A percentile compares a stretch with the other conserved stretches of the same genome.
phyloP scores from a whole-genome alignment of 1,140 invertebrate species.

The Procambarus virginalis region DNA sequence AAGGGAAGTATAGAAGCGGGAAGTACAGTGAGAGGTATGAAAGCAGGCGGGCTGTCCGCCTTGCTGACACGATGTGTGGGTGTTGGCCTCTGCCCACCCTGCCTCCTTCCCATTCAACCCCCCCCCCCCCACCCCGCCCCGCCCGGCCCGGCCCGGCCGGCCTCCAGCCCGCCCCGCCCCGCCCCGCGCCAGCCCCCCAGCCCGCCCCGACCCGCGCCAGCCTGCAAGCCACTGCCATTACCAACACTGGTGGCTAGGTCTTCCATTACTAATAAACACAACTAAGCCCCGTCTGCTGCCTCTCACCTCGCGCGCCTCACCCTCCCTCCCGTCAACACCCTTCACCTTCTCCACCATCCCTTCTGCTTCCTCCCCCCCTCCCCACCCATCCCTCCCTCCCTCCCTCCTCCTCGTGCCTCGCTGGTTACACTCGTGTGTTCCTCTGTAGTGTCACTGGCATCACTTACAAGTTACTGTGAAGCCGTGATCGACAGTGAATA shows the following conservation, averaged over 20 bases:
- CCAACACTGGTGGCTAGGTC: neutral
- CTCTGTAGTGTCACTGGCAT: too few species aligned
- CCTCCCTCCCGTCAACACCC: neutral
- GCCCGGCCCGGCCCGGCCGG: neutral
- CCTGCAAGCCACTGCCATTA: neutral
- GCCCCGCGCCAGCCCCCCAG: neutral
- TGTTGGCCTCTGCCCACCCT: too few species aligned
- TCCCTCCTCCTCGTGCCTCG: too few species aligned
- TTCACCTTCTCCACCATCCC: neutral
- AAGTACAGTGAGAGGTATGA: too few species aligned
- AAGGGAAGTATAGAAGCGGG: too few species aligned
- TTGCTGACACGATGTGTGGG: too few species aligned
- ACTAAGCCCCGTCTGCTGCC: neutral
- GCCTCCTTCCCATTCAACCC: too few species aligned
- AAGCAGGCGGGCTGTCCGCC: too few species aligned
- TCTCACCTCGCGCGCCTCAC: neutral
- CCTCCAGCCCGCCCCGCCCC: neutral
- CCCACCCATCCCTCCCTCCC: neutral
- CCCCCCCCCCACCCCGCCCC: too few species aligned
- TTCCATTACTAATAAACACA: constrained; percentile 1
- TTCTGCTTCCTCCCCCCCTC: neutral
- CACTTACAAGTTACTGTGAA: neutral
- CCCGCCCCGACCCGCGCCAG: neutral
- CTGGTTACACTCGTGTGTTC: too few species aligned
- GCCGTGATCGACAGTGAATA: too few species aligned